Base-by-base conservation (phyloP, 37 sponge, comb jelly and placozoan genomes). In the Spongilla lacustris region DNA sequence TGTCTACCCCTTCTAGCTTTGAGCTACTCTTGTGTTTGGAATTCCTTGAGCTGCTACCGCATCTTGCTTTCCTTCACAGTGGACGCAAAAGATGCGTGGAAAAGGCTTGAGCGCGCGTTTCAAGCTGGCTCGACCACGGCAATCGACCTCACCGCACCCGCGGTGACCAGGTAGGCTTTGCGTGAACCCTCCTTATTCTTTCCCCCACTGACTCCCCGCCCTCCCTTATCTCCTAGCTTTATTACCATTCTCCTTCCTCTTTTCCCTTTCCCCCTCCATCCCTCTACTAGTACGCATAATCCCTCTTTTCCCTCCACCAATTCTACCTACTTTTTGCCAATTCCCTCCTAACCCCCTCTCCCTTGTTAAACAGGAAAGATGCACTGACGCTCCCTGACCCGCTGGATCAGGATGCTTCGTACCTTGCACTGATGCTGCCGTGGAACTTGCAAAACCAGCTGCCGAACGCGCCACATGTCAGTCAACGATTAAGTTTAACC, bases 301-400 rank as follows among this genome's bases (percentile, higher is more conserved):
- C 21, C 58, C 19, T 58, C 58, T 1, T 14, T 17, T 14, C 58
- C 19, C 21, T 17, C 58, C 58, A 58, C 41, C 41, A 3, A 3
- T 6, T 3, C 41, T 6, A 41, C 3, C 41, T 41, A 41, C 41
- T 9, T 6, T 3, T 41, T 41, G 6, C 41, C 6, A 3, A 3
- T 41, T 41, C 41, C 3, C 41, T 41, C 41, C 41, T 41, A 17
- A 17, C 1, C 21, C 11, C 21, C 58, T 14, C 58, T 6, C 58
- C 11, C 19, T 58, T 17, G 1, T 17, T 17, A 58, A 58, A 75
- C 76, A 75, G 76, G 34, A 75, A 37, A 22, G 76, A 75, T 10
- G 76, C 76, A 13, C 22, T 75, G 76, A 75, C 76, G n/a, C 76
- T 75, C 21, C 76, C 76, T 35, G 76, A 75, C 76, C 76, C 76